phyloP scores from a whole-genome alignment of 2,113 vertebrate genomes.

The Carettochelys insculpta region DNA sequence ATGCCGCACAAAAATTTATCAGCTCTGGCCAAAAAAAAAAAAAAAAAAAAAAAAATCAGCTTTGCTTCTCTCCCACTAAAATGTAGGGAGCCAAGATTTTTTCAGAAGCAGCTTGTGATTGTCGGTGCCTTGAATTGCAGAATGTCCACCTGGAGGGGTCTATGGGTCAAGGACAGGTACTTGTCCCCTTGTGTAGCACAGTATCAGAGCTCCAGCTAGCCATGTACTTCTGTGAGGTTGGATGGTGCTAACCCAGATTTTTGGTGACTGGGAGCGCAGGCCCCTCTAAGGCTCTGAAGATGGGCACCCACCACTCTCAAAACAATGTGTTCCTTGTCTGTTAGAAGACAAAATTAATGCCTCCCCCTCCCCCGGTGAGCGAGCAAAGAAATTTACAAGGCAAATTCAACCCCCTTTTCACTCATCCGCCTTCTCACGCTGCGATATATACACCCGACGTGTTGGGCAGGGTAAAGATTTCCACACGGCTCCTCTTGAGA shows the following conservation, averaged over 20 bases:
- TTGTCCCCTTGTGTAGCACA: accelerated
- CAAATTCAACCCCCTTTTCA: accelerated
- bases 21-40: neutral
- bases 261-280: neutral
- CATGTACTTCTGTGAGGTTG: neutral
- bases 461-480: accelerated
- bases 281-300: accelerated
- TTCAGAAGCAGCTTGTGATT: neutral
- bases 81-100: neutral
- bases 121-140: neutral
- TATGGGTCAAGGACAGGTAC: accelerated
- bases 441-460: neutral
- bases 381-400: accelerated
- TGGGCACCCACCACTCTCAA: accelerated
- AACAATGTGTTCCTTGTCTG: accelerated
- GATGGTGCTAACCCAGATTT: accelerated
- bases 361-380: accelerated
- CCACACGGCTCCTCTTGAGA: accelerated
- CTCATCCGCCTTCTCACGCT: neutral
- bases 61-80: neutral
- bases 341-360: accelerated
- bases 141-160: neutral
- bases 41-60: accelerated
- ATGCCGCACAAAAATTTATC: neutral
- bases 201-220: too few species aligned